Evolutionary conservation across 2,113 vertebrate species (phyloP).

Genomic region (Dipodomys spectabilis): DNA sequence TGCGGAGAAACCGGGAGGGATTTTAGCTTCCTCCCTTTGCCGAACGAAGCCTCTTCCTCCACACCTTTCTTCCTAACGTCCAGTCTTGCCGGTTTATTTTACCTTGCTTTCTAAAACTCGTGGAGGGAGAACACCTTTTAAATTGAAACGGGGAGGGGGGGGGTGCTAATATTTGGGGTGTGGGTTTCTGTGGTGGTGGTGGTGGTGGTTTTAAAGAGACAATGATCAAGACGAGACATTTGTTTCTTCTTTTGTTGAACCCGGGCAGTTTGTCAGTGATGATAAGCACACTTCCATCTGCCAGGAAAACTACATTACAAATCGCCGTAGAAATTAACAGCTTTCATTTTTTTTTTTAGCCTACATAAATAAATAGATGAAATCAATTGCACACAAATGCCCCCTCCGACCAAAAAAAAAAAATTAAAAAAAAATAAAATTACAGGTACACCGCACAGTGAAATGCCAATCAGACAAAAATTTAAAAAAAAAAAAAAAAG

Average conservation of each 20-base stretch:
- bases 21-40: conserved; percentile 25
- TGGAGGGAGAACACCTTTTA: conserved; percentile 54
- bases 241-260: conserved; percentile 88
- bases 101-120: conserved; percentile 61
- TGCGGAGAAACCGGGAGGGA: conserved; percentile 54
- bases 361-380: conserved; percentile 82
- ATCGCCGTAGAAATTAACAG: conserved; percentile 84
- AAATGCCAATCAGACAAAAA: conserved; percentile 82
- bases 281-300: conserved; percentile 89
- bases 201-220: conserved; percentile 70
- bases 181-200: conserved; percentile 42
- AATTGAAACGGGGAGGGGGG: conserved; percentile 77
- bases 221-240: conserved; percentile 86
- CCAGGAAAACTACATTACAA: conserved; percentile 83
- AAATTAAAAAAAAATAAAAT: conserved; percentile 50
- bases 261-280: conserved; percentile 88
- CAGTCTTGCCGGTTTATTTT: conserved; percentile 64
- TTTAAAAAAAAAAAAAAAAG: too few relatives aligned
- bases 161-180: conserved; percentile 74
- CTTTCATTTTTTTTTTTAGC: conserved; percentile 72
- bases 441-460: conserved; percentile 82
- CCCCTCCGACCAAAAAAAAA: conserved; percentile 43
- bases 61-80: conserved; percentile 42
- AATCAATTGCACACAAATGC: conserved; percentile 82
- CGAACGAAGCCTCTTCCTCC: background rate